Evolutionary conservation across 2,797 vertebrate genomes (phyloP).

Genomic region (Alcedo atthis): DNA sequence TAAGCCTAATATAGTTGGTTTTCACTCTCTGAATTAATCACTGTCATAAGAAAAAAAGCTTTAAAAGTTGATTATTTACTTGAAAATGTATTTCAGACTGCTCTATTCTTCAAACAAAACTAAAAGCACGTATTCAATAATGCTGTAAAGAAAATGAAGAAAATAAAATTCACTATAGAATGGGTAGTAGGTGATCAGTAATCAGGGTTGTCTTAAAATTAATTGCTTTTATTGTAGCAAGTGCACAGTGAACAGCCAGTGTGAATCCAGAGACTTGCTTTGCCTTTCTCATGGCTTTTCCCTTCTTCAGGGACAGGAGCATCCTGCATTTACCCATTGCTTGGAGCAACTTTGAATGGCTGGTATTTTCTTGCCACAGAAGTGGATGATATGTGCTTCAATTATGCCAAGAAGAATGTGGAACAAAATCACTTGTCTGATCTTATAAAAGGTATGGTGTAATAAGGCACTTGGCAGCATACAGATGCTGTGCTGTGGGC

Average conservation of each 20-base stretch:
- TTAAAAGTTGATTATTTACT: background rate
- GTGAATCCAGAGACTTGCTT: background rate
- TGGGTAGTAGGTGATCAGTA: background rate
- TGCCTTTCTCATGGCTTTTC: background rate
- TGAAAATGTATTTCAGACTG: background rate
- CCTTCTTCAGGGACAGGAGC: slow-evolving; percentile 90
- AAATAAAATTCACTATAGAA: background rate
- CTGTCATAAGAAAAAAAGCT: background rate
- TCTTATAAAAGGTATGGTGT: slow-evolving; percentile 90
- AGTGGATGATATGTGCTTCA: slow-evolving; percentile 98
- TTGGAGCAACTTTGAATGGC: slow-evolving; percentile 96
- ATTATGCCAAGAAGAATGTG: slow-evolving; percentile 96
- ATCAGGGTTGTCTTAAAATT: background rate
- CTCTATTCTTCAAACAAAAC: background rate
- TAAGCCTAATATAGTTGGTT: background rate
- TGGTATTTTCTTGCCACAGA: slow-evolving; percentile 99
- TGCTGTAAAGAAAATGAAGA: background rate
- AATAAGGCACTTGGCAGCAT: background rate
- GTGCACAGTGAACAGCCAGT: background rate
- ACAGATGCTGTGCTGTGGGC: background rate
- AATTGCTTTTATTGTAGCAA: background rate
- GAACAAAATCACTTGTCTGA: slow-evolving; percentile 94
- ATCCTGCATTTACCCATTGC: slow-evolving; percentile 96
- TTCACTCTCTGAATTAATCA: background rate
- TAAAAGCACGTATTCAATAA: background rate